Base-by-base conservation (phyloP, 2,113 vertebrate genomes). In the Thomomys bottae region DNA sequence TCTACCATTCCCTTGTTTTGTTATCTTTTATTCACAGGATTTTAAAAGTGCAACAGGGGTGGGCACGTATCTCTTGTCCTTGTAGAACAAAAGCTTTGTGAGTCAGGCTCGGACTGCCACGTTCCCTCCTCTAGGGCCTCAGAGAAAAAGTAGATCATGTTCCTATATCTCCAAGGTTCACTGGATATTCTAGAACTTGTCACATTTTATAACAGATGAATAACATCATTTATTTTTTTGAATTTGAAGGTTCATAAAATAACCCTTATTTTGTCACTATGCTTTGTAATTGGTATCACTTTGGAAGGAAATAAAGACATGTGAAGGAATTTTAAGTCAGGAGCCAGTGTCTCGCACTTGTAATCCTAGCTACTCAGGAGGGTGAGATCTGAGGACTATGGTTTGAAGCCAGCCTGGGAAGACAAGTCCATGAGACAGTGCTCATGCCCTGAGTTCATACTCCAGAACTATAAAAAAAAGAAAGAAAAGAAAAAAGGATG, bases 161-260 rank as follows among this genome's bases (percentile, higher is more conserved):
- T 78, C 9, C 2, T 34, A 64, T 14, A 32, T 59, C 38, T 23
- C 10, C 38, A 63, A 87, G 23, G 28, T 7, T 14, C 30, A 42
- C 4, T 79, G 49, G 28, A 40, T 20, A 5, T 5, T 63, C 5
- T 28, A 49, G 21, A 79, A 61, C 67, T 4, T 26, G 5, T 63
- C 38, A 54, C 1, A 75, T 54, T 49, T 10, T 30, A 78, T 71
- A 42, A 66, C 6, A 68, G 36, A 49, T 77, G 71, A 12, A 78
- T 38, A 66, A 71, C 59, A 66, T 24, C 49, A 14, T 18, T 72
- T 75, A 30, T 72, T 59, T 59, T 40, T 26, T 1, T 28, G n/a
- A 83, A 88, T 10, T 8, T 79, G 34, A 80, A 76, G 32, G 59
- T 34, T 70, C 24, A 54, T 21, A 84, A 84, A 76, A 84, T 70